Conservation (phyloP, 2,888 invertebrate species). For the Paralinhomoeus sp. region DNA sequence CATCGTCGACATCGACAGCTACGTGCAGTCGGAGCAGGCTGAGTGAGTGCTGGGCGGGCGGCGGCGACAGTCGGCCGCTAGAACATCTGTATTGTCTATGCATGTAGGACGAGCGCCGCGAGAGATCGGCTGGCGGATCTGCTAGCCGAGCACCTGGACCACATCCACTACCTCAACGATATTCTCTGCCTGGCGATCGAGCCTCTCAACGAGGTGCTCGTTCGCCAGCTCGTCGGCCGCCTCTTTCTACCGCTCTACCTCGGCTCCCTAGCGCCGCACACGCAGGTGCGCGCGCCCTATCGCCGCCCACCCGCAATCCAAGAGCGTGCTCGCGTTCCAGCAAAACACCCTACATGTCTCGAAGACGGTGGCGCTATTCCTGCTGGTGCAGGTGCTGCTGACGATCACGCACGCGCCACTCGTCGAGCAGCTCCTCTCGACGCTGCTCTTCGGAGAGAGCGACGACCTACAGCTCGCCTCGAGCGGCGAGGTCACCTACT, state of each 20-base stretch:
- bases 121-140: conserved; percentile 69
- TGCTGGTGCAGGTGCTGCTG: conserved; percentile 56
- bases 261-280: conserved; percentile 38
- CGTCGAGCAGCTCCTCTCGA: conserved; percentile 67
- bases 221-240: conserved; percentile 75
- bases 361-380: conserved; percentile 64
- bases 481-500: too few species aligned
- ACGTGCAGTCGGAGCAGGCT: conserved; percentile 42
- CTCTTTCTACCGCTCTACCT: conserved; percentile 77
- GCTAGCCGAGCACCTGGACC: conserved; percentile 88
- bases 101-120: conserved; percentile 28
- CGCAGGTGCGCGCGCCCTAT: neutral
- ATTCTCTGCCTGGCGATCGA: conserved; percentile 73
- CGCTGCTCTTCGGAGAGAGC: conserved; percentile 56
- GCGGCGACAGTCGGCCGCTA: neutral
- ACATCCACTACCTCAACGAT: conserved; percentile 86
- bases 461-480: neutral
- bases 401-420: conserved; percentile 73
- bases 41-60: too few species aligned
- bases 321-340: too few species aligned
- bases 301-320: too few species aligned
- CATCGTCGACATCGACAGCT: conserved; percentile 75
- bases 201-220: conserved; percentile 71
- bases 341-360: conserved; percentile 41
- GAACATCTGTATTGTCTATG: neutral